Conservation (phyloP, 1,140 invertebrate species). For the Tachypleus tridentatus region DNA sequence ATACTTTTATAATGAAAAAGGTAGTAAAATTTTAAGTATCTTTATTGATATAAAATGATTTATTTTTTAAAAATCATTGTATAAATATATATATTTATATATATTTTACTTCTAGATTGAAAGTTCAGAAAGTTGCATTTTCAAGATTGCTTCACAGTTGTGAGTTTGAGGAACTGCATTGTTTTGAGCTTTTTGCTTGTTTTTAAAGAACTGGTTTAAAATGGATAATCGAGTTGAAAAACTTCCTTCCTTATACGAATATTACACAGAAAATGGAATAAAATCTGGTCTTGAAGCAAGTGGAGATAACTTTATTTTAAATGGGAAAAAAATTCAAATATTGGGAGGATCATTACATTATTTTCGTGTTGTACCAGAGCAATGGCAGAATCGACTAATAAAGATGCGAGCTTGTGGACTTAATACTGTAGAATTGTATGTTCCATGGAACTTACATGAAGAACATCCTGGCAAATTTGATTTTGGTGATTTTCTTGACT, state of each 20-base stretch:
- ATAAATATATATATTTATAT: no score
- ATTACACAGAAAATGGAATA: constrained; percentile 11
- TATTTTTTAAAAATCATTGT: no score
- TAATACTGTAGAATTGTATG: constrained; percentile 39
- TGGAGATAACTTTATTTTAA: constrained; percentile 35
- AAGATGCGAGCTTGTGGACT: constrained; percentile 38
- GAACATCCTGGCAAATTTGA: constrained; percentile 26
- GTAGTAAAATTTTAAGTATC: no score
- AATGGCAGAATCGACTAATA: constrained; percentile 38
- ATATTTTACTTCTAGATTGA: no score
- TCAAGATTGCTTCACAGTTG: no score
- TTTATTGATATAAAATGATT: no score
- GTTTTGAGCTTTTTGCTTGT: no score
- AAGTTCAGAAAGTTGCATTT: no score
- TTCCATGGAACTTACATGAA: constrained; percentile 42
- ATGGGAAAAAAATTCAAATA: constrained; percentile 40
- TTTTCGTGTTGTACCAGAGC: constrained; percentile 34
- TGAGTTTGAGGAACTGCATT: no score
- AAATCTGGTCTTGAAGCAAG: constrained; percentile 5
- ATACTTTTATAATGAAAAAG: no score
- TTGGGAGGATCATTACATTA: constrained; percentile 42
- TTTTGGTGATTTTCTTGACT: constrained; percentile 25
- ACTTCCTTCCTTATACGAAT: constrained; percentile 3
- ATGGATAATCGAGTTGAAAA: no score
- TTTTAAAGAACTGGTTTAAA: no score